A percentile compares a stretch with the other conserved stretches of the same genome.
phyloP scores from a whole-genome alignment of 2,113 vertebrate genomes.

The Ranitomeya variabilis region DNA sequence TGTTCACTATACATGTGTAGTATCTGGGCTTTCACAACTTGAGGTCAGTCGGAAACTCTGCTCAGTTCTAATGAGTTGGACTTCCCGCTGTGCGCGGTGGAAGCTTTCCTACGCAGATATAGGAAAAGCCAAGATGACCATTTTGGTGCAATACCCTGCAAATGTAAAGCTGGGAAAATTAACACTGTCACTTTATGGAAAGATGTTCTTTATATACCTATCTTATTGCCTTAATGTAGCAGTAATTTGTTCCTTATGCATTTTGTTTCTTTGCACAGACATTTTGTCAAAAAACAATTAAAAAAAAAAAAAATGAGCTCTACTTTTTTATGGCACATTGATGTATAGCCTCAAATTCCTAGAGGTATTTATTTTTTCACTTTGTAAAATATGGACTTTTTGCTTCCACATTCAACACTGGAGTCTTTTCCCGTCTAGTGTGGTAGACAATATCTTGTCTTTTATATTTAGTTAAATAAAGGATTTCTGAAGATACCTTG shows the following conservation, averaged over 20 bases:
- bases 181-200: slow-evolving; percentile 95
- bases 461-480: slow-evolving; percentile 87
- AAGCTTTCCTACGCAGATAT: slow-evolving; percentile 61
- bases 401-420: slow-evolving; percentile 96
- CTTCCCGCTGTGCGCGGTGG: background rate
- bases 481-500: slow-evolving; percentile 57
- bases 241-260: slow-evolving; percentile 83
- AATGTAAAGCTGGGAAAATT: slow-evolving; percentile 77
- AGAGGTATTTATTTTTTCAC: slow-evolving; percentile 91
- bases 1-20: background rate
- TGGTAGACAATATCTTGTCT: slow-evolving; percentile 79
- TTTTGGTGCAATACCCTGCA: slow-evolving; percentile 89
- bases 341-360: slow-evolving; percentile 82
- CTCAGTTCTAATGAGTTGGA: slow-evolving; percentile 16
- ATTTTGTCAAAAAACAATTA: slow-evolving; percentile 75
- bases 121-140: slow-evolving; percentile 77
- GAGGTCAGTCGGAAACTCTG: background rate
- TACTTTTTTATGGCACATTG: slow-evolving; percentile 86
- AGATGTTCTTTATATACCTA: slow-evolving; percentile 78
- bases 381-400: slow-evolving; percentile 80
- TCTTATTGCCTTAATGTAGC: slow-evolving; percentile 98
- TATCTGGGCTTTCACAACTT: background rate
- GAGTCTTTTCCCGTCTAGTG: slow-evolving; percentile 78
- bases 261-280: slow-evolving; percentile 92
- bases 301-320: slow-evolving; percentile 72